Evolutionary conservation across 2,797 vertebrate genomes (phyloP).

Genomic region (Champsocephalus gunnari): DNA sequence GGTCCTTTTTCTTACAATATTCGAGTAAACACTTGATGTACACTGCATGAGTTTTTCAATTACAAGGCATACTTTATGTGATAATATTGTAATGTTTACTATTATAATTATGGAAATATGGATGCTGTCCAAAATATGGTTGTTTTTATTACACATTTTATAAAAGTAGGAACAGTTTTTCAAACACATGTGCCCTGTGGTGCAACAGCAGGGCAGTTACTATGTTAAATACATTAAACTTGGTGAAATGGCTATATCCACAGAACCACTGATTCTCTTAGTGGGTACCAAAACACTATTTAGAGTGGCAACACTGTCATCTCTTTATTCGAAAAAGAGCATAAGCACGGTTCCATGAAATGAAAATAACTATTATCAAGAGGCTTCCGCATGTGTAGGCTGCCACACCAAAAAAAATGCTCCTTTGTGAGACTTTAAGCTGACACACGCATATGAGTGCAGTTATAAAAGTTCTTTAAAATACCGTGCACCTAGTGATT

Average conservation of each 20-base stretch:
- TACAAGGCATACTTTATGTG: constrained; percentile 42
- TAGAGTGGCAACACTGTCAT: constrained; percentile 72
- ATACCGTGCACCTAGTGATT: constrained; percentile 73
- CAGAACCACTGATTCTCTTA: constrained; percentile 67
- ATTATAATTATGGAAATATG: constrained; percentile 50
- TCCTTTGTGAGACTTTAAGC: constrained; percentile 64
- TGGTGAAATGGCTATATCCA: constrained; percentile 40
- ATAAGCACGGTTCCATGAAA: constrained; percentile 62
- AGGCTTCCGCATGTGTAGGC: constrained; percentile 62
- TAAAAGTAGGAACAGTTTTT: constrained; percentile 10
- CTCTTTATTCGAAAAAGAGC: constrained; percentile 71
- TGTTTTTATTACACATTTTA: constrained; percentile 35
- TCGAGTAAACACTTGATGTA: constrained; percentile 51
- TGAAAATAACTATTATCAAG: constrained; percentile 82
- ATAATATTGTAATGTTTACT: constrained; percentile 53
- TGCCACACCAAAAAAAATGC: constrained; percentile 66
- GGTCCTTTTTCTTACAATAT: constrained; percentile 19
- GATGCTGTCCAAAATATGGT: constrained; percentile 46
- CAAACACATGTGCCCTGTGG: constrained; percentile 24
- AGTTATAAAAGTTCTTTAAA: constrained; percentile 74
- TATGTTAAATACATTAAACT: constrained; percentile 39
- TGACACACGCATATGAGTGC: constrained; percentile 68
- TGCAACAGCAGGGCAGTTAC: constrained; percentile 22
- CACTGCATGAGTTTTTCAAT: constrained; percentile 54
- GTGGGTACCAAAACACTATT: constrained; percentile 74